phyloP scores from a whole-genome alignment of 1,140 invertebrate genomes.

The Brachionus plicatilis region DNA sequence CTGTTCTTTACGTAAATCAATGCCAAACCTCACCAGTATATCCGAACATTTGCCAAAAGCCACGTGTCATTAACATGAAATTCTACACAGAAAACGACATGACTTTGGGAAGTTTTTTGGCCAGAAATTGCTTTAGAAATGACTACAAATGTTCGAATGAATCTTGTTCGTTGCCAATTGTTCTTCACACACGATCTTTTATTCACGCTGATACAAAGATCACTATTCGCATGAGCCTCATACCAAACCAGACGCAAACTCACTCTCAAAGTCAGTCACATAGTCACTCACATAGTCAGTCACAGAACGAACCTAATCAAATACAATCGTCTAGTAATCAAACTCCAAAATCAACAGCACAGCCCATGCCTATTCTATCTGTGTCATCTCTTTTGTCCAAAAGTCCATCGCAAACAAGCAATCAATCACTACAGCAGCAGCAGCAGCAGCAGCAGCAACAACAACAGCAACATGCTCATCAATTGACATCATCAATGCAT shows the following conservation, averaged over 20 bases:
- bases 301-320: neutral
- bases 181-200: conserved; percentile 40
- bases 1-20: conserved; percentile 86
- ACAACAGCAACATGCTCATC: neutral
- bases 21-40: conserved; percentile 71
- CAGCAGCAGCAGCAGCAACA: neutral
- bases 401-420: neutral
- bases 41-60: conserved; percentile 79
- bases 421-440: neutral
- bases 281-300: neutral
- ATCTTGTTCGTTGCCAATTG: neutral
- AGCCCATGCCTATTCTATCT: conserved; percentile 6
- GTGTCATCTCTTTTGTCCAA: conserved; percentile 2
- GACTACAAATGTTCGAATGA: conserved; percentile 33
- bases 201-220: conserved; percentile 22
- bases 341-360: neutral
- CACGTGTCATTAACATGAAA: conserved; percentile 84
- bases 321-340: neutral
- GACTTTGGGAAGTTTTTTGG: conserved; percentile 83
- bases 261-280: neutral
- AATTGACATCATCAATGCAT: neutral
- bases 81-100: conserved; percentile 91
- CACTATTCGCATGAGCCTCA: conserved; percentile 22
- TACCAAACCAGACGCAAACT: neutral
- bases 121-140: conserved; percentile 69